Conservation (phyloP, 2,113 vertebrate genomes). For the Falcunculus frontatus region DNA sequence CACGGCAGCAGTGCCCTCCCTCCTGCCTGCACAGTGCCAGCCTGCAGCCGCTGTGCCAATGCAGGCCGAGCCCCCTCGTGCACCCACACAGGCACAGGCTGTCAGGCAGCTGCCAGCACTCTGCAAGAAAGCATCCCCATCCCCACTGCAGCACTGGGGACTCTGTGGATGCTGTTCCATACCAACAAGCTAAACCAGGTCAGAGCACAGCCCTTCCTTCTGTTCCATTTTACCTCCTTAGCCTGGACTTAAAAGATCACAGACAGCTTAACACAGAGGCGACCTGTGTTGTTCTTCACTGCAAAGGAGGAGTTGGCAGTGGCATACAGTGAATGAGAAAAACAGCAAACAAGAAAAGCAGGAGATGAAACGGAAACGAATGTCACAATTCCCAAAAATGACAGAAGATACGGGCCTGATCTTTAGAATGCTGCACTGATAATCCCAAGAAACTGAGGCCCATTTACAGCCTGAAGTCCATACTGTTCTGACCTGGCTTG, state of each 20-base stretch:
- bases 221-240: not conserved
- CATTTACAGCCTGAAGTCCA: not conserved
- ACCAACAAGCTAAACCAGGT: not conserved
- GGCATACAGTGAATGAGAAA: not conserved
- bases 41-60: accelerated
- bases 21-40: not conserved
- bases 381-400: not conserved
- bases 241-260: not conserved
- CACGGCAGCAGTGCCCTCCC: accelerated
- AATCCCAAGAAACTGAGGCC: not conserved
- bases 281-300: not conserved
- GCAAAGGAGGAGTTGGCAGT: not conserved
- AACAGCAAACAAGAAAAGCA: not conserved
- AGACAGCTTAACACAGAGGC: not conserved
- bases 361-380: not conserved
- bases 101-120: not conserved
- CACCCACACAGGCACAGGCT: not conserved
- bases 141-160: accelerated
- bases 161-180: not conserved
- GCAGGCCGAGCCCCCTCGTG: accelerated
- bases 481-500: not conserved
- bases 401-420: not conserved
- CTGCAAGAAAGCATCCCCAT: not conserved
- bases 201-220: not conserved
- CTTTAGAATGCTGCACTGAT: not conserved